These are phyloP conservation scores for Drosophila leontia DNA, from an alignment of 1,140 invertebrate species.

Conservation along the genomic window DNA sequence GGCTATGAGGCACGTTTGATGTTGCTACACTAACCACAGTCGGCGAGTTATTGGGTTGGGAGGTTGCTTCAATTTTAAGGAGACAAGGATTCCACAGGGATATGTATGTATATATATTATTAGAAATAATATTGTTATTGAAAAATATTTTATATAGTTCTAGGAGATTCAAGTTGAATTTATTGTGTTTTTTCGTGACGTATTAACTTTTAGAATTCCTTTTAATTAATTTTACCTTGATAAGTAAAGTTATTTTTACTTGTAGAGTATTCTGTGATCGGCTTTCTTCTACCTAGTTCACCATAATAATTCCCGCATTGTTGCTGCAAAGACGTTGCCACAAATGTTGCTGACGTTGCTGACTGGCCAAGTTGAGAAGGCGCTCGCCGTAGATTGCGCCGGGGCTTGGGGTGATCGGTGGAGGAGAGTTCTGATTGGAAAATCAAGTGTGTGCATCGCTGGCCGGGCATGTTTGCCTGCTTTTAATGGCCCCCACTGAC, in stretches of 20 bases:
- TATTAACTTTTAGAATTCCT: background rate
- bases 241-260: background rate
- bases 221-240: background rate
- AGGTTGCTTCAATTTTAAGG: background rate
- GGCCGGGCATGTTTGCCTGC: slow-evolving; percentile 62
- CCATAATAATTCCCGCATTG: slow-evolving; percentile 46
- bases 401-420: background rate
- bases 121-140: no score
- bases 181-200: no score
- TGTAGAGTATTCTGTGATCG: slow-evolving; percentile 25
- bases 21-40: slow-evolving; percentile 45
- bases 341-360: slow-evolving; percentile 74
- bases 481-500: slow-evolving; percentile 77
- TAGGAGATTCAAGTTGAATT: no score
- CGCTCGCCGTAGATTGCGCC: slow-evolving; percentile 38
- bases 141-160: no score
- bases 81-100: background rate
- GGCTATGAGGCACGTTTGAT: slow-evolving; percentile 57
- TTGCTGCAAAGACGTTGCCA: slow-evolving; percentile 64
- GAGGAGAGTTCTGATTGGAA: slow-evolving; percentile 72
- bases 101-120: background rate
- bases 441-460: slow-evolving; percentile 71
- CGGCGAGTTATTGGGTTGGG: slow-evolving; percentile 4
- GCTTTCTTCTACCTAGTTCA: accelerated
- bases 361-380: slow-evolving; percentile 54